A percentile compares a stretch with the other conserved stretches of the same genome.
phyloP scores from a whole-genome alignment of 2,113 vertebrate species.

The Lagenorhynchus albirostris region DNA sequence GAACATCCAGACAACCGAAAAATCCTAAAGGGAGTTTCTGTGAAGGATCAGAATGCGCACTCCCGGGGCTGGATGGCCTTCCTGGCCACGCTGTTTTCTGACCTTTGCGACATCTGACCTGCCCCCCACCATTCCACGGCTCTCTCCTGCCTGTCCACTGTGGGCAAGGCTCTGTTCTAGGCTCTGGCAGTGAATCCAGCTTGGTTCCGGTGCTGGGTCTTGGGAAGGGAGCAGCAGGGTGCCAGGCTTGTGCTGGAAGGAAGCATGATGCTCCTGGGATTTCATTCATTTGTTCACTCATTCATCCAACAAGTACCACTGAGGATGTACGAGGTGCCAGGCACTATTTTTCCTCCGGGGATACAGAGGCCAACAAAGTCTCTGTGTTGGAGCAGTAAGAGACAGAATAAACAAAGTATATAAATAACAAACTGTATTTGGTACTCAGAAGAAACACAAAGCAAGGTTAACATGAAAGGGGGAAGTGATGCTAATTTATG shows the following conservation, averaged over 20 bases:
- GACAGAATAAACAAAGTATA: not conserved
- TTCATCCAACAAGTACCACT: not conserved
- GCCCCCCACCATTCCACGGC: rapidly evolving
- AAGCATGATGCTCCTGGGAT: not conserved
- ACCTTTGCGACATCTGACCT: not conserved
- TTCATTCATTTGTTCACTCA: not conserved
- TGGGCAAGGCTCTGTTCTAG: not conserved
- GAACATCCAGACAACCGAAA: not conserved
- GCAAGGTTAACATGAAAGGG: not conserved
- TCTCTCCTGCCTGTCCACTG: not conserved
- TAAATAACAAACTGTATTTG: not conserved
- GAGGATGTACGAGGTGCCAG: not conserved
- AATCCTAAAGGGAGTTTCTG: not conserved
- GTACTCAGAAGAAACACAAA: not conserved
- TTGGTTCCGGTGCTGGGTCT: not conserved
- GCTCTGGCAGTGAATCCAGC: not conserved
- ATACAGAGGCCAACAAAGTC: not conserved
- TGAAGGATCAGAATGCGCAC: not conserved
- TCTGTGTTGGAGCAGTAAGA: not conserved
- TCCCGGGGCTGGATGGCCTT: not conserved
- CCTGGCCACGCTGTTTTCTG: rapidly evolving
- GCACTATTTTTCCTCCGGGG: not conserved
- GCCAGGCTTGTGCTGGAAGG: not conserved
- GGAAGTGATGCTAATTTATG: not conserved
- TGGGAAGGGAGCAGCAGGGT: not conserved